A percentile compares a stretch with the other conserved stretches of the same genome.
phyloP scores from a whole-genome alignment of 1,140 invertebrate species.

The Eumaeus atala region DNA sequence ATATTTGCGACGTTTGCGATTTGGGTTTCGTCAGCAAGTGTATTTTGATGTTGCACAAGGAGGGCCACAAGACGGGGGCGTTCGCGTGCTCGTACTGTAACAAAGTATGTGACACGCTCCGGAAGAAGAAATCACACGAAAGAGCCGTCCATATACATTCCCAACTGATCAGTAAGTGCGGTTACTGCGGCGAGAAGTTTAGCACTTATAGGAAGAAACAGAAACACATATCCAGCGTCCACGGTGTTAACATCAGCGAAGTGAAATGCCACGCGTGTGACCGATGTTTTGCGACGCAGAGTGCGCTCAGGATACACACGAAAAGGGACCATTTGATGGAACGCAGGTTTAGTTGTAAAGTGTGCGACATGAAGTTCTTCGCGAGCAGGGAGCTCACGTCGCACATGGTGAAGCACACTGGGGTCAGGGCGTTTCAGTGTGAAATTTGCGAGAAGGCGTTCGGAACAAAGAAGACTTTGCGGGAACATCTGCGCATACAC shows the following conservation, averaged over 20 bases:
- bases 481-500: constrained; percentile 74
- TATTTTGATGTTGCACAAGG: constrained; percentile 22
- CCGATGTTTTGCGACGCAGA: constrained; percentile 23
- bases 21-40: constrained; percentile 28
- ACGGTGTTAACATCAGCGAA: constrained; percentile 24
- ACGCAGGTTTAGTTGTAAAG: constrained; percentile 24
- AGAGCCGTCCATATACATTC: constrained; percentile 24
- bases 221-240: constrained; percentile 27
- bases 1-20: constrained; percentile 36
- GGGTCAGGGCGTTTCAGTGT: constrained; percentile 80
- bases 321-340: constrained; percentile 32
- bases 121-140: constrained; percentile 27
- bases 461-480: constrained; percentile 66
- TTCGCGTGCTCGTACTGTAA: constrained; percentile 30
- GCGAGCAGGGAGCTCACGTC: constrained; percentile 17
- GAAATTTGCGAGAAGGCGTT: constrained; percentile 78
- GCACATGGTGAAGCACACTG: constrained; percentile 73
- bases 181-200: constrained; percentile 33
- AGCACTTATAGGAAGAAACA: constrained; percentile 28
- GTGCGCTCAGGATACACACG: constrained; percentile 23
- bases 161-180: constrained; percentile 28
- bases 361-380: constrained; percentile 31
- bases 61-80: constrained; percentile 23
- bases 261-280: constrained; percentile 32
- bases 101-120: constrained; percentile 28